A percentile compares a stretch with the other conserved stretches of the same genome.
Conservation (phyloP, 1,140 invertebrate species). For the Apis florea region DNA sequence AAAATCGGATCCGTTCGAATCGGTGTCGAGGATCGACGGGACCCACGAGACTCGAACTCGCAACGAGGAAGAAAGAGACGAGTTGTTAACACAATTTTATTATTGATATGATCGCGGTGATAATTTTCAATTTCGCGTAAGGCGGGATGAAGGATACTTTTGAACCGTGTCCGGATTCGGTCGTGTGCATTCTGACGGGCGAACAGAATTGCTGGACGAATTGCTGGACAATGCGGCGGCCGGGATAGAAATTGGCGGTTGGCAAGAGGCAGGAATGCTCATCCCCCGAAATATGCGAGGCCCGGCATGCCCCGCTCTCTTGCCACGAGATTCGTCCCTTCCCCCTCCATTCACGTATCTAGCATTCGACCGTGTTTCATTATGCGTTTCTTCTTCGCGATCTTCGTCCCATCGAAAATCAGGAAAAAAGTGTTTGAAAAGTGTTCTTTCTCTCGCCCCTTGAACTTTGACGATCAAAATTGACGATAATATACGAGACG, state of each 20-base stretch:
- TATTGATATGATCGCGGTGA: no score
- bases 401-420: no score
- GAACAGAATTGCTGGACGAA: neutral
- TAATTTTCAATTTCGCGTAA: neutral
- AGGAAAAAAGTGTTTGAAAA: neutral
- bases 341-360: neutral
- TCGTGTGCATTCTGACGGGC: neutral
- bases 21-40: no score
- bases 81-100: no score
- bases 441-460: neutral
- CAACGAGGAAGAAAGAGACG: no score
- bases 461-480: neutral
- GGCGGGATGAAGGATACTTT: neutral
- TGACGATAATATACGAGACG: neutral
- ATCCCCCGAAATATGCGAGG: slow-evolving; percentile 33
- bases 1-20: neutral
- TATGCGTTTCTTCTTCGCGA: neutral
- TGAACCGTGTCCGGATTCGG: neutral
- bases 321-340: neutral
- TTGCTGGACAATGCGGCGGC: neutral
- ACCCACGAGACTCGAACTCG: no score
- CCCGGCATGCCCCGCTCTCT: neutral
- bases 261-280: slow-evolving; percentile 25
- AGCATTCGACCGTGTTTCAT: neutral
- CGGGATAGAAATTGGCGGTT: slow-evolving; percentile 9